These are phyloP conservation scores for Entomyzon cyanotis DNA, from an alignment of 2,113 vertebrate genomes.

Conservation along the genomic window DNA sequence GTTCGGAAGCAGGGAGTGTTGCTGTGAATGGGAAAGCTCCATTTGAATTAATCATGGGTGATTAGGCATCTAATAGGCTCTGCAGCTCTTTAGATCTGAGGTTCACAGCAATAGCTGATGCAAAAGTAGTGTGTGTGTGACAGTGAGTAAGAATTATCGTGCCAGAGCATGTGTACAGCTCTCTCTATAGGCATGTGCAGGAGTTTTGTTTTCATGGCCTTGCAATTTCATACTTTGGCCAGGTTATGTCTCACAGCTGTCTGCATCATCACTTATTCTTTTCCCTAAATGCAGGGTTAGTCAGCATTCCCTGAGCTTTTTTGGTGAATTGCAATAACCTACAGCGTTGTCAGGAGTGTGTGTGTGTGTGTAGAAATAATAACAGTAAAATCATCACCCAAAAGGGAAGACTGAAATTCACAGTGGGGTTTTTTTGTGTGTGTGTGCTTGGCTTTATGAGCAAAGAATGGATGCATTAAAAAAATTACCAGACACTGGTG, in stretches of 20 bases:
- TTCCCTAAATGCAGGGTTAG: neutral
- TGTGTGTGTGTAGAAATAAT: neutral
- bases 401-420: neutral
- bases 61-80: slow-evolving; percentile 28
- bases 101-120: neutral
- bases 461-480: neutral
- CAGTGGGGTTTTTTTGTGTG: too few relatives aligned
- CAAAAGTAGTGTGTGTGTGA: neutral
- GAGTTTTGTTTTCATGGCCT: neutral
- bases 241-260: neutral
- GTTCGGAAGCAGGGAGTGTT: slow-evolving; percentile 29
- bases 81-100: neutral
- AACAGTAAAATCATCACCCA: neutral
- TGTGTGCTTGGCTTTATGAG: neutral
- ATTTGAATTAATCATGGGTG: slow-evolving; percentile 36
- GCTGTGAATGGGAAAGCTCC: slow-evolving; percentile 27
- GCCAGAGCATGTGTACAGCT: neutral
- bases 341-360: neutral
- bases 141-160: neutral
- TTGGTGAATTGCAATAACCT: neutral
- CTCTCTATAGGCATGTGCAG: neutral
- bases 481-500: neutral
- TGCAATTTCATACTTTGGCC: neutral
- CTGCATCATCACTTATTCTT: neutral
- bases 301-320: neutral